phyloP scores from a whole-genome alignment of 2,797 vertebrate genomes.

The Salmo trutta region DNA sequence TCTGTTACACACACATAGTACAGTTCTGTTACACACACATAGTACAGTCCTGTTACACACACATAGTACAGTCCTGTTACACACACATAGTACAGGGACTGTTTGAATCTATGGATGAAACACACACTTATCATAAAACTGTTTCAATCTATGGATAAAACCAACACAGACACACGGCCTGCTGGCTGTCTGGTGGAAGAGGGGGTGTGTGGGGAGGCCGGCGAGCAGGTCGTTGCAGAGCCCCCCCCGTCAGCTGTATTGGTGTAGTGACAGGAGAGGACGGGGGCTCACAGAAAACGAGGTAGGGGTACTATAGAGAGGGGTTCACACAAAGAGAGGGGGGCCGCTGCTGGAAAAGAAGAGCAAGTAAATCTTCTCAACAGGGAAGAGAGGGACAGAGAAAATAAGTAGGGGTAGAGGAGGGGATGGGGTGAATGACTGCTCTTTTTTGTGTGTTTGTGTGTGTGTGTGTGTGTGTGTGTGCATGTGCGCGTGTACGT shows the following conservation, averaged over 20 bases:
- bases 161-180: conserved; percentile 27
- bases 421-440: conserved; percentile 65
- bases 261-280: conserved; percentile 78
- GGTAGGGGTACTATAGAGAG: conserved; percentile 37
- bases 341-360: conserved; percentile 47
- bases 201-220: conserved; percentile 79
- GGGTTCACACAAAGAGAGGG: conserved; percentile 40
- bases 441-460: conserved; percentile 76
- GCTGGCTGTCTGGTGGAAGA: conserved; percentile 45
- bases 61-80: too few species aligned
- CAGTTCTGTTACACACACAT: too few species aligned
- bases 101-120: too few species aligned
- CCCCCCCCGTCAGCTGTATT: conserved; percentile 92
- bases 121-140: conserved; percentile 15
- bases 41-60: too few species aligned
- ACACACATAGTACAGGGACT: too few species aligned
- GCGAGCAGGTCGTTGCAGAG: conserved; percentile 73
- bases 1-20: too few species aligned
- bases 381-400: conserved; percentile 41
- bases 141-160: conserved; percentile 13
- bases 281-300: background rate
- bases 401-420: conserved; percentile 31
- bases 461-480: conserved; percentile 27
- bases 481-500: conserved; percentile 58
- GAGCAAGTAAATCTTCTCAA: conserved; percentile 68